Evolutionary conservation across 1,140 invertebrate species (phyloP), one percentile per base, ranked within the genome.

Genomic region (Drosophila malerkotliana): DNA sequence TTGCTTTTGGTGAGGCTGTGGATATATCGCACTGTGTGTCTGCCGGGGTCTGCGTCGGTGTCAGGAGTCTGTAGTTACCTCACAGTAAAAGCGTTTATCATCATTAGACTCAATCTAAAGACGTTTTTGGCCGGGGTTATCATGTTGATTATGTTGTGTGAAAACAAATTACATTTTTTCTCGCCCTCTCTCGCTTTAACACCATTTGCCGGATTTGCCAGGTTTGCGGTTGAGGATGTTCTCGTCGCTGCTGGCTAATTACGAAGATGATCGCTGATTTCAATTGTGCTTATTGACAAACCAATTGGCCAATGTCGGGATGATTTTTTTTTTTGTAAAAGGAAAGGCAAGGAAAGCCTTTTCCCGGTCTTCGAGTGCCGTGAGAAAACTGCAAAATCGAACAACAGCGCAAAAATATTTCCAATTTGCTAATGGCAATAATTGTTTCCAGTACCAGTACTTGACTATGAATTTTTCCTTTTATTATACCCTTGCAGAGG

Each of bases 41-140:
- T 51, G 47, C 18, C 39, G 54, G 62, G 24, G 63, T 64, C 69
- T 68, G 79, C 79, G 83, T 88, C 83, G 83, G 83, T 88, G 83
- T 83, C 79, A 88, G 82, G 73, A 88, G 83, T 88, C 83, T 88
- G 76, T 88, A 88, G 83, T 88, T 88, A 88, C 84, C 84, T 89
- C 84, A 88, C 83, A 88, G 84, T 88, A 89, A 91, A 90, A 91
- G 82, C 90, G 90, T 91, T 90, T 89, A 90, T 90, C 90, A 91
- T 91, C 90, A 91, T 91, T 91, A 91, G 90, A 91, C 90, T 90
- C 90, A 91, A 91, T 91, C 90, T 91, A 91, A 91, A 91, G 90
- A 91, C 82, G 85, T 90, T 91, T 91, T 79, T 63, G 84, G 79
- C 57, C 59, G 73, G 82, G 83, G 87, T 91, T 91, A 91, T 91